These are phyloP conservation scores for Ellobius talpinus DNA, from an alignment of 2,113 vertebrate genomes.

Conservation along the genomic window DNA sequence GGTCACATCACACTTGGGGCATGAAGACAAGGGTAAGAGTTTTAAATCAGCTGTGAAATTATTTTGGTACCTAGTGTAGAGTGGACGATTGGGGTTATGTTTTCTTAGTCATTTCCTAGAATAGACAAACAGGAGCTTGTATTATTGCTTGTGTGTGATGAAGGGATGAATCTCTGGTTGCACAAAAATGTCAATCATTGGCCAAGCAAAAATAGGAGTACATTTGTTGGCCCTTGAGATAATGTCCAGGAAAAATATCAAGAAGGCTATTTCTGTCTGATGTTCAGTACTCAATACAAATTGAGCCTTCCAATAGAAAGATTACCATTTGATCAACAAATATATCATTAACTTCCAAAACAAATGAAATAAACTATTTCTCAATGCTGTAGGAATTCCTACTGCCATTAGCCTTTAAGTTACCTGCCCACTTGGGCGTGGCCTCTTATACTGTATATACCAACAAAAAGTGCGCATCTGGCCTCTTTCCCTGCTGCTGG, in stretches of 20 bases:
- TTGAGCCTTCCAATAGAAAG: background rate
- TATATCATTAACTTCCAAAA: slow-evolving; percentile 26
- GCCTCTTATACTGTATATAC: too few species aligned
- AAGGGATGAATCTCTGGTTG: slow-evolving; percentile 25
- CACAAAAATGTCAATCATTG: slow-evolving; percentile 49
- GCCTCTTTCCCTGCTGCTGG: too few species aligned
- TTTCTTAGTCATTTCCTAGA: slow-evolving; percentile 72
- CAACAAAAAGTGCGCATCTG: too few species aligned
- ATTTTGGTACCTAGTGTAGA: slow-evolving; percentile 74
- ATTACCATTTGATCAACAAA: background rate
- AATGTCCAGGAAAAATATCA: background rate
- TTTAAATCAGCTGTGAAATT: slow-evolving; percentile 82
- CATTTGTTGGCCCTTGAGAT: slow-evolving; percentile 18
- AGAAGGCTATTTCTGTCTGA: slow-evolving; percentile 4
- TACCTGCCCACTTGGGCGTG: too few species aligned
- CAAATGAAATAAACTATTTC: background rate
- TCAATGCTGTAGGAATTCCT: background rate
- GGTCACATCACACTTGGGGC: slow-evolving; percentile 72
- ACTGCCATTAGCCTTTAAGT: too few species aligned
- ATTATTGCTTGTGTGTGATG: background rate
- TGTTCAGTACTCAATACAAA: background rate
- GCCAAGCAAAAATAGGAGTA: slow-evolving; percentile 22
- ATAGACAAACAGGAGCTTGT: slow-evolving; percentile 63
- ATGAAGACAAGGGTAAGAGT: slow-evolving; percentile 76
- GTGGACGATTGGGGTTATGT: slow-evolving; percentile 71